These are phyloP conservation scores for Octodon degus DNA, from an alignment of 2,113 vertebrate species.

Conservation along the genomic window DNA sequence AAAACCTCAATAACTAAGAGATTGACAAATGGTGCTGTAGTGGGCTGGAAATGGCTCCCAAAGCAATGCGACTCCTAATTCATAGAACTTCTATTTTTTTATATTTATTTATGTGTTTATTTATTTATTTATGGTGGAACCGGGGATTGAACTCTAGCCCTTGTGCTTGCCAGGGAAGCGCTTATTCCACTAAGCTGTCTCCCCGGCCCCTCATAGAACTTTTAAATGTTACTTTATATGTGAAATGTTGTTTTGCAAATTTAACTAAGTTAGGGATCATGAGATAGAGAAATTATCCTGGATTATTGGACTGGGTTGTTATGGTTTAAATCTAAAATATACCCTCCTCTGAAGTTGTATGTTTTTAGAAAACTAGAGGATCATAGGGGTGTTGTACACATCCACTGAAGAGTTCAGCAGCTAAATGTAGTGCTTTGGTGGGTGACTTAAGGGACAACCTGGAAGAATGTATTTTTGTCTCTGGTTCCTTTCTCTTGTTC, in stretches of 20 bases:
- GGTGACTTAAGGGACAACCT: background rate
- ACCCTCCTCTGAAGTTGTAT: background rate
- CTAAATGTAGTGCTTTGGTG: background rate
- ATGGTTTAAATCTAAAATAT: background rate
- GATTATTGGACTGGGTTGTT: background rate
- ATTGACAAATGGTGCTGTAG: background rate
- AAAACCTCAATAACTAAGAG: background rate
- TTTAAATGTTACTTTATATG: background rate
- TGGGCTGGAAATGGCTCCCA: background rate
- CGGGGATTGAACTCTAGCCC: no score
- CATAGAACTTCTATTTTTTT: background rate
- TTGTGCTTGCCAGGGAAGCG: no score
- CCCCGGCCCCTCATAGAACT: background rate
- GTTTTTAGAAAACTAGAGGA: background rate
- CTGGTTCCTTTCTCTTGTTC: background rate
- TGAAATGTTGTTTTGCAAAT: background rate
- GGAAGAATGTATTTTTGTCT: background rate
- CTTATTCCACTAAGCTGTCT: no score
- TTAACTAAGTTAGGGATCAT: background rate
- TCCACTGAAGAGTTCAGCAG: background rate
- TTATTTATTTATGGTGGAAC: no score
- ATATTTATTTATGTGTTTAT: no score
- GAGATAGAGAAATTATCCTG: background rate
- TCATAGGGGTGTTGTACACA: background rate
- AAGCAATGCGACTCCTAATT: background rate